phyloP scores from a whole-genome alignment of 2,888 invertebrate genomes.

The Aspidapion aeneum region DNA sequence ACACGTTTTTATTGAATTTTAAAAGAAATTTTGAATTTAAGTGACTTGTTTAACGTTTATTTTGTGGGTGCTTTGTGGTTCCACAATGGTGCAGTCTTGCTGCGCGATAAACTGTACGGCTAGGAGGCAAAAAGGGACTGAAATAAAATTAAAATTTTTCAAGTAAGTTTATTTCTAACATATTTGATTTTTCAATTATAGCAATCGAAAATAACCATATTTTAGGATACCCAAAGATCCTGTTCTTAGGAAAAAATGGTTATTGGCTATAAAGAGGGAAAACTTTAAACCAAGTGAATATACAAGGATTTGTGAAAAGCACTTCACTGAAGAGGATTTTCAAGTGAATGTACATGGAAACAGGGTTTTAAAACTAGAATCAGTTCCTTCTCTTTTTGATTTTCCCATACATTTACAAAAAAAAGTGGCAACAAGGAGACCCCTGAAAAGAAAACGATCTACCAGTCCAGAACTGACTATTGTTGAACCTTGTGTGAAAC shows the following conservation, averaged over 20 bases:
- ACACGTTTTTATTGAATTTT: no score
- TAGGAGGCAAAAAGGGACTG: not conserved
- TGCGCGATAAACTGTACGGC: not conserved
- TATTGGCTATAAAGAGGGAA: constrained; percentile 1
- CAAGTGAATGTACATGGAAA: constrained; percentile 10
- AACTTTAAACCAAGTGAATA: constrained; percentile 2
- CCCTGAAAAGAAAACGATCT: not conserved
- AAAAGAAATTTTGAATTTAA: no score
- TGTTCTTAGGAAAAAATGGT: constrained; percentile 2
- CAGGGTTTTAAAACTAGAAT: constrained; percentile 3
- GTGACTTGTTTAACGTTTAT: no score
- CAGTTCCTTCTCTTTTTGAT: constrained; percentile 12
- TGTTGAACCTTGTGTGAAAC: no score
- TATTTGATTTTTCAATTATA: not conserved
- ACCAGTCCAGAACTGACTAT: not conserved
- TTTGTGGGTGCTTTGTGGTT: not conserved
- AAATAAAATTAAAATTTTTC: not conserved
- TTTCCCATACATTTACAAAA: constrained; percentile 2
- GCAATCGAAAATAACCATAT: not conserved
- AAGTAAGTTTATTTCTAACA: not conserved
- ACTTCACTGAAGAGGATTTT: constrained; percentile 5
- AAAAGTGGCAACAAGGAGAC: not conserved
- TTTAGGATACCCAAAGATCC: constrained; percentile 7
- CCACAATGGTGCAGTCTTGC: not conserved
- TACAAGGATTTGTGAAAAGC: constrained; percentile 8